Evolutionary conservation across 35 echinoderm and acorn worm species (phyloP).

Genomic region (Heliocidaris tuberculata): DNA sequence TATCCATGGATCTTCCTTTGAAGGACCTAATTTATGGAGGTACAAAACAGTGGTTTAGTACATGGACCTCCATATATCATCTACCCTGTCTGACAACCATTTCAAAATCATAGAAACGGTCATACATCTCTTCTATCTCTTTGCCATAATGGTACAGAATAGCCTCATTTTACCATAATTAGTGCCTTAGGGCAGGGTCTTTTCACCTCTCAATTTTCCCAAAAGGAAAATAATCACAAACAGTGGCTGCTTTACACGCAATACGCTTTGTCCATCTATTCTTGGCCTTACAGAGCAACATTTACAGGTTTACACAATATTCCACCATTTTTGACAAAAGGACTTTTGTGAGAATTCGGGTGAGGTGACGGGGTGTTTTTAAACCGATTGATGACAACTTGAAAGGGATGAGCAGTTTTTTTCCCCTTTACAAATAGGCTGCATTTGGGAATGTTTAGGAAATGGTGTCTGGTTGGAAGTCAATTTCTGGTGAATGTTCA

Average conservation of each 20-base stretch:
- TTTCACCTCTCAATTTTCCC: background rate
- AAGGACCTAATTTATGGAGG: background rate
- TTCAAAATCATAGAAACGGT: background rate
- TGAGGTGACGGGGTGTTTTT: background rate
- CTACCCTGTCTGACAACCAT: background rate
- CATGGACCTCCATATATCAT: constrained; percentile 1
- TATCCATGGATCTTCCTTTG: background rate
- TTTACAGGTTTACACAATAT: constrained; percentile 12
- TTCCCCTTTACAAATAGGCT: background rate
- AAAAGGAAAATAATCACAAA: background rate
- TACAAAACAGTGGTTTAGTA: background rate
- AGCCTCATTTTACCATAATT: constrained; percentile 10
- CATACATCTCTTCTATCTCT: background rate
- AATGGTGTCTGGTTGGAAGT: background rate
- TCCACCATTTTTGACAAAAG: background rate
- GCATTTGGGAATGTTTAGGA: background rate
- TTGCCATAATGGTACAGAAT: background rate
- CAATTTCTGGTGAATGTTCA: background rate
- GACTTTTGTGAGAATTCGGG: background rate
- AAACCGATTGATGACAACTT: background rate
- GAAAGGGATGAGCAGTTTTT: background rate
- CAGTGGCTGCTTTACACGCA: background rate
- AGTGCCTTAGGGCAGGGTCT: background rate
- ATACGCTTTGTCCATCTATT: background rate
- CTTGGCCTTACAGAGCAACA: background rate